Evolutionary conservation across 2,888 invertebrate species (phyloP), one percentile per base, ranked within the genome.

Genomic region (Hemicrepidius hirtus): DNA sequence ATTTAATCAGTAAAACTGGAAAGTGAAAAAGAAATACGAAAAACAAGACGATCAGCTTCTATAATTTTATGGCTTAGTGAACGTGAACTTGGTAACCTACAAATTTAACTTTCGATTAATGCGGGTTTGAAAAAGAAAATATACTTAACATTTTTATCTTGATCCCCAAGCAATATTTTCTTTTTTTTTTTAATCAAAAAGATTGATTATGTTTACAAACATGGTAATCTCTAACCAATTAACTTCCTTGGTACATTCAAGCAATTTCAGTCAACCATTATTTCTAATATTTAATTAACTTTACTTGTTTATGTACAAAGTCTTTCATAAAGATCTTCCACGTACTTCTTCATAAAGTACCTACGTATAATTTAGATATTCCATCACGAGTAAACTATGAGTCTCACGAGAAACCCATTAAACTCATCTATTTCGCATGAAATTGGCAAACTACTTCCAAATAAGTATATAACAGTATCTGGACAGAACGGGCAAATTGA

Each of bases 361-460:
- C 18, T 53, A 41, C 41, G 68, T 68, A 69, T 73, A 53, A 69
- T 18, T 21, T 21, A 46, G 21, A 62, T 40, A 28, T 60, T 73
- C 16, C 49, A 59, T 68, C 73, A 73, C 73, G 69, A 68, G 13
- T 35, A 41, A 37, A 46, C 53, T 46, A 66, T 55, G 41, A 49
- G 35, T 67, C 71, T 71, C 74, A 74, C 74, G 74, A 74, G 67
- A 49, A 71, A 16, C 62, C 71, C 46, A 74, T 74, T 74, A 74
- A 57, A 67, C 20, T 41, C 60, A 59, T 64, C 50, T 35, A 71
- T 75, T 75, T 75, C 66, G 67, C 57, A 69, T 71, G 72, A 73
- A 75, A 75, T 75, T 75, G 72, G 72, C 74, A 68, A 74, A 65
- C 68, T 44, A 71, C 66, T 69, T 75, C 75, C 75, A 73, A 75